Evolutionary conservation across 1,140 invertebrate genomes (phyloP), one percentile per base, ranked within the genome.

Genomic region (Neelides sp.): DNA sequence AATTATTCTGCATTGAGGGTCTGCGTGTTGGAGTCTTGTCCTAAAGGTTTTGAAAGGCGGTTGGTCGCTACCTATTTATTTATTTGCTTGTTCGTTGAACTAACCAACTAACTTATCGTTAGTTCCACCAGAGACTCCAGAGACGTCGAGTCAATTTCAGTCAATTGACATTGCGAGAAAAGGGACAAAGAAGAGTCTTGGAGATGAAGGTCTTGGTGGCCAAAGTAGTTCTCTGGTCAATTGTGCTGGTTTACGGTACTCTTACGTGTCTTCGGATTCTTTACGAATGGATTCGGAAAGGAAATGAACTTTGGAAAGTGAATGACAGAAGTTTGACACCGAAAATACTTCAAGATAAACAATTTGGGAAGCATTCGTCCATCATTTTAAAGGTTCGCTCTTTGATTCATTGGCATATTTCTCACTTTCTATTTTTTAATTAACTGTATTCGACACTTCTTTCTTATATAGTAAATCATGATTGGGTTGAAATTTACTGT

Each of bases 301-400:
- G 58, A 24, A 43, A 23, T 34, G 23, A 49, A 1, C 54, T 42
- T 30, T 57, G 39, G 39, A 3, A 17, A 5, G 52, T 57, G 10
- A 61, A 62, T 42, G 54, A 57, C 28, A 28, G 64, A 13, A 58
- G 46, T 19, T 28, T 60, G 3, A 63, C 64, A 19, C 64, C 64
- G 4, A 12, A 36, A 23, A 61, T 59, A 50, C 53, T 66, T 5
- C 53, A 61, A 30, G 62, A 66, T 48, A 54, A 60, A 8, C 27
- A 52, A 12, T 58, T 59, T 22, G 64, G 64, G 13, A 54, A 58
- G 30, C 64, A 66, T 54, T 35, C 52, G 4, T 66, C 63, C 40
- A 39, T 66, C 15, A 57, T 61, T 36, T 47, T 66, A 2, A 61
- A 64, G 58, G 64, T 65, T 37, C 55, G 54, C 13, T 20, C 17